Percentiles rank a stretch among this genome's conserved stretches.
These are phyloP conservation scores for Hydrotaea cyrtoneurina DNA, from an alignment of 2,888 invertebrate genomes.

Conservation along the genomic window DNA sequence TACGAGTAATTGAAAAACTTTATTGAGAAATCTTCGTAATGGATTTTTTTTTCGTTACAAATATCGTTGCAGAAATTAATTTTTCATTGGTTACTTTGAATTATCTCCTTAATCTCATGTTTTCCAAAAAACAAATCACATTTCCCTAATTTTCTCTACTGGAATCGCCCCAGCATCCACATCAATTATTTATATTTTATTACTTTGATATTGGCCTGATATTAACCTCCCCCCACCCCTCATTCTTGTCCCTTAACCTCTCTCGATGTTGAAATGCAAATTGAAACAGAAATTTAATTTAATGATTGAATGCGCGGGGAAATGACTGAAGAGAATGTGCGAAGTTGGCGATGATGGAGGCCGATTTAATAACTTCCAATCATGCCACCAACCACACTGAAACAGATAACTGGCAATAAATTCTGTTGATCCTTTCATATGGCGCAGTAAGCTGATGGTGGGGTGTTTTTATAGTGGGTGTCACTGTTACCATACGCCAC, in stretches of 20 bases:
- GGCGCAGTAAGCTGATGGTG: background rate
- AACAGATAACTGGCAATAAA: conserved; percentile 27
- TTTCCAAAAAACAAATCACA: no score
- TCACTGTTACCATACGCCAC: background rate
- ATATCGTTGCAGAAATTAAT: no score
- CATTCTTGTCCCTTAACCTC: background rate
- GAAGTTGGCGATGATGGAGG: background rate
- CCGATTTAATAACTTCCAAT: conserved; percentile 6
- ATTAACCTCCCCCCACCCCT: background rate
- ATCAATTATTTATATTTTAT: conserved; percentile 26
- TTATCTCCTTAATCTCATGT: no score
- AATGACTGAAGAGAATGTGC: background rate
- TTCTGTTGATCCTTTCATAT: conserved; percentile 11
- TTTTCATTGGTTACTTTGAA: no score
- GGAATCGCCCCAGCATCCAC: background rate
- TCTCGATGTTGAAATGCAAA: background rate
- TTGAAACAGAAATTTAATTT: background rate
- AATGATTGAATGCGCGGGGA: no score
- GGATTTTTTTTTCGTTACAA: no score
- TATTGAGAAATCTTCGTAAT: no score
- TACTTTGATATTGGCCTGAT: conserved; percentile 12
- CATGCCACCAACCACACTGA: background rate
- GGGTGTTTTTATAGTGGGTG: background rate
- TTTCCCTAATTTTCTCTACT: background rate
- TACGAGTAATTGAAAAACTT: no score